Conservation (phyloP, 2,888 invertebrate species). For the Orthosia cruda region DNA sequence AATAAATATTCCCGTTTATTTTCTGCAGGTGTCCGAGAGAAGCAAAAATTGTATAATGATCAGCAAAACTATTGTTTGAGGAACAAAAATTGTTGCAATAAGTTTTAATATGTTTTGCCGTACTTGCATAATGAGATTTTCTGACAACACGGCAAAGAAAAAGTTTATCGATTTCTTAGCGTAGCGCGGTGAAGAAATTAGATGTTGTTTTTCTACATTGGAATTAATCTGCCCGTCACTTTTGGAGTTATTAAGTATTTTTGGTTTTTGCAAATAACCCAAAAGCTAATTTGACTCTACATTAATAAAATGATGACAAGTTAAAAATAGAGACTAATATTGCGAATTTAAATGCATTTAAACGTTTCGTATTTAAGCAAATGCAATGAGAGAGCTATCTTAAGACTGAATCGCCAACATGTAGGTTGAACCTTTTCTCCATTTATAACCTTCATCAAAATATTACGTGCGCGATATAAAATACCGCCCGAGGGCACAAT, state of each 20-base stretch:
- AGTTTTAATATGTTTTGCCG: constrained; percentile 40
- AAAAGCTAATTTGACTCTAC: neutral
- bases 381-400: neutral
- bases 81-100: constrained; percentile 22
- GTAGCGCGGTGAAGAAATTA: constrained; percentile 33
- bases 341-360: constrained; percentile 19
- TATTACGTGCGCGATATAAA: constrained; percentile 15
- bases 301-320: neutral
- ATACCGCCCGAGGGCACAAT: constrained; percentile 19
- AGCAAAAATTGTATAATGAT: constrained; percentile 30
- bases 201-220: constrained; percentile 32
- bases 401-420: neutral
- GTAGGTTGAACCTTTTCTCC: neutral
- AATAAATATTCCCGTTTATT: constrained; percentile 59
- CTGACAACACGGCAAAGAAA: constrained; percentile 35
- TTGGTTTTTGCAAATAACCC: neutral
- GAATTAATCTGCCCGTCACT: constrained; percentile 9
- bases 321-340: neutral
- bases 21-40: constrained; percentile 26
- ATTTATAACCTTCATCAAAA: constrained; percentile 26
- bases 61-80: constrained; percentile 22
- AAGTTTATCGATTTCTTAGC: constrained; percentile 59
- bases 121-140: constrained; percentile 50
- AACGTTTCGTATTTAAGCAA: constrained; percentile 9
- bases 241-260: constrained; percentile 6